Base-by-base conservation (phyloP, 1,140 invertebrate species). In the Sipha flava region DNA sequence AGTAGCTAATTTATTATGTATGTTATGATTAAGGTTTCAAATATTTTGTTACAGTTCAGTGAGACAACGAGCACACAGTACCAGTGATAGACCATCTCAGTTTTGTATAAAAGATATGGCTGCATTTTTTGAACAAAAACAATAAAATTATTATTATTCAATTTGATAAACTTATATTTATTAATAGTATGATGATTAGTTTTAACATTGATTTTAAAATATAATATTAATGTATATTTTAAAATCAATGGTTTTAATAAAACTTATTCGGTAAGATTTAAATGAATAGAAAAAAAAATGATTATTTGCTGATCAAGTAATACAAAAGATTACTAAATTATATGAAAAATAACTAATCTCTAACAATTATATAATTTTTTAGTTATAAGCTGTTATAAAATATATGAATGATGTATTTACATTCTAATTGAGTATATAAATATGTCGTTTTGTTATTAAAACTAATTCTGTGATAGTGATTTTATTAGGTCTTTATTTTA, bases 71-170 rank as follows among this genome's bases (percentile, higher is more conserved):
- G 81, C 81, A 14, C 79, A 83, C 29, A 81, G 81, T 54, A 73
- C 80, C n/a, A 82, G 80, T 62, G 77, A 57, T 57, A 66, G 52
- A 47, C 89, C 90, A 79, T 89, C 90, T 26, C 89, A 90, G 54
- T 90, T 89, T 85, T 91, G 90, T 83, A 93, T 93, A 83, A 89
- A 90, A 83, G 91, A 93, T 84, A 92, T 93, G 89, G 90, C 92
- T 80, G 91, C 92, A 54, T 89, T 92, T 83, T 93, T 93, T 85
- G 92, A 93, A 86, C 82, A 81, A 62, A 84, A 83, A 80, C 82
- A 83, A 40, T 79, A 79, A 49, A 81, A 68, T 79, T 81, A 64
- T 43, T 45, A 62, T 62, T 54, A n/a, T n/a, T n/a, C n/a, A n/a
- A n/a, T n/a, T n/a, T n/a, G n/a, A n/a, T n/a, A n/a, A n/a, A n/a